Evolutionary conservation across 2,888 invertebrate species (phyloP).

Genomic region (Drosophila fulvimacula): DNA sequence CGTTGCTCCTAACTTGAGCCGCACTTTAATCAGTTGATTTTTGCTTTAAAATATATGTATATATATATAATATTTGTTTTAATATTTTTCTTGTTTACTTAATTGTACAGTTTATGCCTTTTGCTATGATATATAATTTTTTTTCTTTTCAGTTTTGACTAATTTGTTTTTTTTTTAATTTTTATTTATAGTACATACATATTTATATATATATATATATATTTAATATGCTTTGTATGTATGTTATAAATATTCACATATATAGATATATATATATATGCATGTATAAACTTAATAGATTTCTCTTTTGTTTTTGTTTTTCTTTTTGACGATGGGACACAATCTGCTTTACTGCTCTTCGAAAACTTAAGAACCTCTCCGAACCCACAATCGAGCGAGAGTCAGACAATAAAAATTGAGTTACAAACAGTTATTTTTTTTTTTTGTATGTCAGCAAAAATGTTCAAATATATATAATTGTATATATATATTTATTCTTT

Average conservation of each 20-base stretch:
- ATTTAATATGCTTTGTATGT: slow-evolving; percentile 31
- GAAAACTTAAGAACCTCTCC: slow-evolving; percentile 70
- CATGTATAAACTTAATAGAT: slow-evolving; percentile 77
- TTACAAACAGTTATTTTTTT: slow-evolving; percentile 63
- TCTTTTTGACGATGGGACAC: slow-evolving; percentile 74
- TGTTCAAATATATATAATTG: slow-evolving; percentile 67
- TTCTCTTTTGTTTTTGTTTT: slow-evolving; percentile 26
- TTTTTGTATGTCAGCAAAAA: slow-evolving; percentile 68
- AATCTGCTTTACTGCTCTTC: slow-evolving; percentile 65
- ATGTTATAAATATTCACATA: slow-evolving; percentile 64
- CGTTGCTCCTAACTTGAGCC: slow-evolving; percentile 61
- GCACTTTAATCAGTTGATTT: slow-evolving; percentile 71
- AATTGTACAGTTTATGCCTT: slow-evolving; percentile 62
- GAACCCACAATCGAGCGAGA: slow-evolving; percentile 20
- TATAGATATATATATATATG: slow-evolving; percentile 54
- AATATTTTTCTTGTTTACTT: slow-evolving; percentile 40
- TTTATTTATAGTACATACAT: slow-evolving; percentile 34
- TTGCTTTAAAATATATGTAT: slow-evolving; percentile 63
- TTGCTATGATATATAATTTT: slow-evolving; percentile 59
- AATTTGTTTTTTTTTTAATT: slow-evolving; percentile 50
- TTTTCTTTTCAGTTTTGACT: slow-evolving; percentile 54
- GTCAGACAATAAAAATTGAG: slow-evolving; percentile 76
- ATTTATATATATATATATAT: slow-evolving; percentile 26
- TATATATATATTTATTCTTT: slow-evolving; percentile 49
- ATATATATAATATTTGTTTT: slow-evolving; percentile 55